Conservation (phyloP, 2,888 invertebrate species). For the Esperia sulphurella region DNA sequence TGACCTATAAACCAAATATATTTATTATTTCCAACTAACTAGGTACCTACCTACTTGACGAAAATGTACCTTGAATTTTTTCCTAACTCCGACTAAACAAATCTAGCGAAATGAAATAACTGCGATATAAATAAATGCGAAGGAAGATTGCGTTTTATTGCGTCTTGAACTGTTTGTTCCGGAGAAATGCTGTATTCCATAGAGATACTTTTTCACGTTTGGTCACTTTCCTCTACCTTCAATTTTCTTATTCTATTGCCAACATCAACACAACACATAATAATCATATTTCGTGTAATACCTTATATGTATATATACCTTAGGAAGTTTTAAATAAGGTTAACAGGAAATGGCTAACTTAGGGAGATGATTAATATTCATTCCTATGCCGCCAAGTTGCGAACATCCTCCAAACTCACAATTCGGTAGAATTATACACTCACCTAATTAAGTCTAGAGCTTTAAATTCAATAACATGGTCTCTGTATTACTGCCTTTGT, state of each 20-base stretch:
- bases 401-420: not conserved
- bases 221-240: no score
- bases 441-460: not conserved
- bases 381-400: not conserved
- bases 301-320: not conserved
- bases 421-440: not conserved
- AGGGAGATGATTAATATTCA: constrained; percentile 1
- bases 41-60: no score
- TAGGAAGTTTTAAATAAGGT: not conserved
- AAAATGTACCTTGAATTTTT: no score
- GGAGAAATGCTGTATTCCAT: no score
- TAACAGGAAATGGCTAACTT: not conserved
- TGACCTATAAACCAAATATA: no score
- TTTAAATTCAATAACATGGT: not conserved
- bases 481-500: not conserved
- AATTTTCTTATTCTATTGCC: not conserved
- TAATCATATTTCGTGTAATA: not conserved
- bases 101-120: no score
- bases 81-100: no score
- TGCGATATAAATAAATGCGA: no score
- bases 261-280: not conserved
- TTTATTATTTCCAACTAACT: no score
- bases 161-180: no score
- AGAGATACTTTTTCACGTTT: no score
- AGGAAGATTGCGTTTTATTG: no score